Evolutionary conservation across 2,888 invertebrate genomes (phyloP).

Genomic region (Leptodirus hochenwartii): DNA sequence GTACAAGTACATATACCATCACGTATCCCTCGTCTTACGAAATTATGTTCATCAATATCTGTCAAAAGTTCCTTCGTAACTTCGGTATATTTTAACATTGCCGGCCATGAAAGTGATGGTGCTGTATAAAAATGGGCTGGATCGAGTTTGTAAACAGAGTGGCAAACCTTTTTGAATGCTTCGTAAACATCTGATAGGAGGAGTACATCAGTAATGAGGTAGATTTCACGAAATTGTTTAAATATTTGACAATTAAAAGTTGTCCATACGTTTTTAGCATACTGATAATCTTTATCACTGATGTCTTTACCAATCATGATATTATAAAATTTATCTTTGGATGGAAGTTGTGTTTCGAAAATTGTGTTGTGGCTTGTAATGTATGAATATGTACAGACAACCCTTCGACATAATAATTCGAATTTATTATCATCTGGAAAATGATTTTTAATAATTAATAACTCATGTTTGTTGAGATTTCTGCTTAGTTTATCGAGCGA

Average conservation of each 20-base stretch:
- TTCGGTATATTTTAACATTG: constrained; percentile 16
- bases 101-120: constrained; percentile 2
- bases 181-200: constrained; percentile 3
- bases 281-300: no score
- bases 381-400: no score
- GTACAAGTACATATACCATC: constrained; percentile 18
- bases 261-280: no score
- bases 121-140: constrained; percentile 4
- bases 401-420: no score
- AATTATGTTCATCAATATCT: constrained; percentile 17
- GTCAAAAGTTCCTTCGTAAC: constrained; percentile 17
- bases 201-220: no score
- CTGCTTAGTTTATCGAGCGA: no score
- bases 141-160: constrained; percentile 1
- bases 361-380: not conserved
- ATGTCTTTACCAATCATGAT: not conserved
- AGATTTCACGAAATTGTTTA: no score
- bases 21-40: constrained; percentile 16
- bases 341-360: constrained; percentile 1
- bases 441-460: no score
- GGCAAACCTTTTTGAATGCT: constrained; percentile 3
- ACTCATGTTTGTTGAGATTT: no score
- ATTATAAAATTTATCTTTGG: not conserved
- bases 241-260: no score
- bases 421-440: no score